Percentiles rank a stretch among this genome's conserved stretches.
phyloP scores from a whole-genome alignment of 2,113 vertebrate genomes.

The Sorex araneus region DNA sequence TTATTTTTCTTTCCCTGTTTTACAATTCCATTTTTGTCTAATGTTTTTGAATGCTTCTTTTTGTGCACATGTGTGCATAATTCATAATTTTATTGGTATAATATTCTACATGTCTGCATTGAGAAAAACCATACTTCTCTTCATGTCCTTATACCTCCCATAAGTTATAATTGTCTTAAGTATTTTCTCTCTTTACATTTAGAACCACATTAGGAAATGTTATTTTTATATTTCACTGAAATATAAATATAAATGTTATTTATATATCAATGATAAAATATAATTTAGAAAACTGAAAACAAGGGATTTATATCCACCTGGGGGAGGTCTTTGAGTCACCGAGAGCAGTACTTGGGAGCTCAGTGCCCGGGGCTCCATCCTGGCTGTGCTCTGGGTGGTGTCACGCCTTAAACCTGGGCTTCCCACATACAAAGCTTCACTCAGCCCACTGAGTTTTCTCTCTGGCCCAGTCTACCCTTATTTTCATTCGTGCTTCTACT shows the following conservation, averaged over 20 bases:
- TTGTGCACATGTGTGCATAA: not conserved
- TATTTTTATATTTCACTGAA: too few relatives aligned
- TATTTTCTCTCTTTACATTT: not conserved
- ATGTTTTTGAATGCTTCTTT: not conserved
- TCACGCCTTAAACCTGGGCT: too few relatives aligned
- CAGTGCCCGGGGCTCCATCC: too few relatives aligned
- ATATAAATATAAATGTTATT: too few relatives aligned
- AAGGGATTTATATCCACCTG: too few relatives aligned
- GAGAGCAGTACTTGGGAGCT: too few relatives aligned
- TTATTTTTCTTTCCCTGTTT: not conserved
- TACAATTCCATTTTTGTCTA: not conserved
- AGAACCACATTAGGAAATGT: conserved; percentile 6
- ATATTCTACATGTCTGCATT: not conserved
- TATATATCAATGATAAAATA: not conserved
- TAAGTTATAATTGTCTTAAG: not conserved
- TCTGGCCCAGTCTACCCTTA: too few relatives aligned
- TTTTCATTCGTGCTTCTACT: too few relatives aligned
- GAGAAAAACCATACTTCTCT: conserved; percentile 15
- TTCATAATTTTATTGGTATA: not conserved
- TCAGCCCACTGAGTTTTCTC: too few relatives aligned
- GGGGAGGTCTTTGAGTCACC: too few relatives aligned
- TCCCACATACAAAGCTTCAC: too few relatives aligned
- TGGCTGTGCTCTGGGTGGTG: too few relatives aligned
- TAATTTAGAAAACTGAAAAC: conserved; percentile 21
- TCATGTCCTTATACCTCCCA: not conserved